Evolutionary conservation across 2,888 invertebrate genomes (phyloP), one percentile per base, ranked within the genome.

Genomic region (Aleiodes alternator): DNA sequence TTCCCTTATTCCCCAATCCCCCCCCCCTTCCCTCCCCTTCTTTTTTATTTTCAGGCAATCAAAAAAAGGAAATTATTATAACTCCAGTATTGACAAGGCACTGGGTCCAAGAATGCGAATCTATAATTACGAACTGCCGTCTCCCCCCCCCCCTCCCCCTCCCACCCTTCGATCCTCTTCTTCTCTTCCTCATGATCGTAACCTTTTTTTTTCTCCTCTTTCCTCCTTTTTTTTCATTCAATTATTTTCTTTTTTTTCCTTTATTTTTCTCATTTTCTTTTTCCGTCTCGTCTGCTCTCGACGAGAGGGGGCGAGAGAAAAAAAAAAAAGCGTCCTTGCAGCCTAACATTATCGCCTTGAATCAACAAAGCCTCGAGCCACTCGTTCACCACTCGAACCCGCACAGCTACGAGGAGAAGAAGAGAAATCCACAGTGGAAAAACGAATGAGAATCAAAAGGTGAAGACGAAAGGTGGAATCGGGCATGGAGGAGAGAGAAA

Each of bases 341-440:
- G 87, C 79, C 83, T 82, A 80, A 84, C 84, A 88, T 87, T 87
- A 87, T 87, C 87, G 85, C 84, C 85, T 87, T 85, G 85, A 87
- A 88, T 86, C 87, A 87, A 87, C 87, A 87, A 85, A 85, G 85
- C 85, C 86, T 29, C 84, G 9, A 71, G 69, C 57, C 70, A 69
- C 75, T 76, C 64, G 50, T 73, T 66, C 66, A 48, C 48, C 66
- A 66, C 66, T 66, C 66, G 66, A 68, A 68, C 11, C 12, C 23
- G 50, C n/a, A 53, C 68, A 8, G 12, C 31, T 29, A 51, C 59
- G 72, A 75, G 55, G 55, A 53, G 53, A 56, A 68, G 71, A 23
- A 31, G 56, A 72, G 71, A 55, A 23, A 23, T n/a, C 23, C 23
- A 57, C 12, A 12, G 61, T 69, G 69, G 69, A 66, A 53, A 75